Percentiles rank a stretch among this genome's conserved stretches.
phyloP scores from a whole-genome alignment of 2,113 vertebrate genomes.

The Hymenochirus boettgeri region DNA sequence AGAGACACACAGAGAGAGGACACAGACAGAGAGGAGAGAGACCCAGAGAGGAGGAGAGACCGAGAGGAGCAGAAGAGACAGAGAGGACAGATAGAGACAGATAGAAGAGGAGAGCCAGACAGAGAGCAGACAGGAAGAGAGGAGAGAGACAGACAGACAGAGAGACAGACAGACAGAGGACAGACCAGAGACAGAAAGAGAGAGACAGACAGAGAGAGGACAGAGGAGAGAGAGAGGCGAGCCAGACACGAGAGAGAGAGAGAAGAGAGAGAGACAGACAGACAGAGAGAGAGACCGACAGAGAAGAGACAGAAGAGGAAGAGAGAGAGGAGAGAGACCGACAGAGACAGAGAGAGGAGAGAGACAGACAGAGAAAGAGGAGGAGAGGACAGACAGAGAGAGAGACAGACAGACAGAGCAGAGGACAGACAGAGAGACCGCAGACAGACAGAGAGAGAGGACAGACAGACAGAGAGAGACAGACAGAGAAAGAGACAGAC shows the following conservation, averaged over 20 bases:
- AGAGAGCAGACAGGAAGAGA: not conserved
- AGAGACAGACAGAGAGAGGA: not conserved
- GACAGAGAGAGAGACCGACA: no score
- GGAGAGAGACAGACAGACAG: not conserved
- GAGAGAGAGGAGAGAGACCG: no score
- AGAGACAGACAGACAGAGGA: no score
- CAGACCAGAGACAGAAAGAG: no score
- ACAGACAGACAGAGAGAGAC: conserved; percentile 6
- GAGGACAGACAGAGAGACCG: no score
- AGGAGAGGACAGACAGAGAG: no score
- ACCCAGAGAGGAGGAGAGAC: not conserved
- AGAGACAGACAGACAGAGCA: not conserved
- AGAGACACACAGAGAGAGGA: no score
- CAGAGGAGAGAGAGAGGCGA: not conserved
- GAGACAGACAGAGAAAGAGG: not conserved
- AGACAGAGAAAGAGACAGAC: conserved; percentile 5
- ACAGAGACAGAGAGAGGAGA: no score
- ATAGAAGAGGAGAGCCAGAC: not conserved
- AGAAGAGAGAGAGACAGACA: not conserved
- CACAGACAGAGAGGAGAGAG: no score
- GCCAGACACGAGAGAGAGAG: not conserved
- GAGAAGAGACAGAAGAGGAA: not conserved
- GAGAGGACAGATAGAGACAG: no score
- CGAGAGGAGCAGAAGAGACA: not conserved
- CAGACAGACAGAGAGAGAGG: no score